Evolutionary conservation across 2,888 invertebrate species (phyloP).

Genomic region (Lochmaea capreae): DNA sequence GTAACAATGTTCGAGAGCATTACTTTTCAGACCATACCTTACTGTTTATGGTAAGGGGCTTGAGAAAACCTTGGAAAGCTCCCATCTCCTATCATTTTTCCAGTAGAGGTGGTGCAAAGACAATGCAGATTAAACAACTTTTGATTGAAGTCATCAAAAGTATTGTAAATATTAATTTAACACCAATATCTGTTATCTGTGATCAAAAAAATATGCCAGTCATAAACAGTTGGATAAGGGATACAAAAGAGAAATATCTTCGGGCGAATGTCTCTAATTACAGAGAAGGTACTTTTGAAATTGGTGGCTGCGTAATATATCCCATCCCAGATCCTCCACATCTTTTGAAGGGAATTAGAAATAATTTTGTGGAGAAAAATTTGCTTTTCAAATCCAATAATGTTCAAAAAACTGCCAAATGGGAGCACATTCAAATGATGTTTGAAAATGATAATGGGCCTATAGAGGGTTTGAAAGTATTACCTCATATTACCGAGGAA

Average conservation of each 20-base stretch:
- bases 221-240: constrained; percentile 30
- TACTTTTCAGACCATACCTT: constrained; percentile 38
- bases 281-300: not conserved
- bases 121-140: constrained; percentile 29
- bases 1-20: constrained; percentile 17
- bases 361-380: not conserved
- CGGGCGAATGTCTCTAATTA: not conserved
- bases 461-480: not conserved
- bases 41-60: constrained; percentile 35
- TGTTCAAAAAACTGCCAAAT: not conserved
- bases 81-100: constrained; percentile 32
- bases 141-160: constrained; percentile 23
- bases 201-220: constrained; percentile 35
- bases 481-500: not conserved
- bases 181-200: constrained; percentile 34
- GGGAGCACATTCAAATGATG: not conserved
- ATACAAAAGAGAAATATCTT: constrained; percentile 31
- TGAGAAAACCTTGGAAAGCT: constrained; percentile 28
- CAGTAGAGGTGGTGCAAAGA: constrained; percentile 27
- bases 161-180: constrained; percentile 34
- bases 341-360: not conserved
- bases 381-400: not conserved
- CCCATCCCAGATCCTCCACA: not conserved
- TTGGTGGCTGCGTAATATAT: not conserved
- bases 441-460: not conserved